Evolutionary conservation across 2,888 invertebrate genomes (phyloP).

Genomic region (Phortica magna): DNA sequence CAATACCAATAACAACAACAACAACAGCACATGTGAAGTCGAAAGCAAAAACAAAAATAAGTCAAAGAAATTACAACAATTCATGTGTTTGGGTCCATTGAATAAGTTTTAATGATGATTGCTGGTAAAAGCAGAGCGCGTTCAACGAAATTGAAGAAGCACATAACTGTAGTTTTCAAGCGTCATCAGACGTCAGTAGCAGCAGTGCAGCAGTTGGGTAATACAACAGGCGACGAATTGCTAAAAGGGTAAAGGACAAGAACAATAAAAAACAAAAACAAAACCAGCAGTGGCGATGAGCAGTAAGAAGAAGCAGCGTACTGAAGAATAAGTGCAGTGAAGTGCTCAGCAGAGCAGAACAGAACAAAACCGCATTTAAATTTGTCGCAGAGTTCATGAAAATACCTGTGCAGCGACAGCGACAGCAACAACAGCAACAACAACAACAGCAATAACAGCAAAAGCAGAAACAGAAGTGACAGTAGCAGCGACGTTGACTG

Average conservation of each 20-base stretch:
- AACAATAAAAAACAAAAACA: slow-evolving; percentile 24
- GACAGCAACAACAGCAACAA: slow-evolving; percentile 28
- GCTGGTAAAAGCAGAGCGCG: slow-evolving; percentile 62
- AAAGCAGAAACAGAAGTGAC: background rate
- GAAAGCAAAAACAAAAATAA: slow-evolving; percentile 13
- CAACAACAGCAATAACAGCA: slow-evolving; percentile 41
- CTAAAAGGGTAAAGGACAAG: slow-evolving; percentile 26
- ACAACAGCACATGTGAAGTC: slow-evolving; percentile 2
- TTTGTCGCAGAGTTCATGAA: slow-evolving; percentile 63
- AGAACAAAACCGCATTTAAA: slow-evolving; percentile 65
- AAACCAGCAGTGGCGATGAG: slow-evolving; percentile 8
- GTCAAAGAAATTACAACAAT: slow-evolving; percentile 28
- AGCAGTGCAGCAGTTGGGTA: background rate
- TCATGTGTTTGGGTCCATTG: slow-evolving; percentile 55
- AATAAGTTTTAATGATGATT: slow-evolving; percentile 74
- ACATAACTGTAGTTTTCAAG: background rate
- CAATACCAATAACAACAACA: slow-evolving; percentile 10
- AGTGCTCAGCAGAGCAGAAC: background rate
- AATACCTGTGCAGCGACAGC: slow-evolving; percentile 43
- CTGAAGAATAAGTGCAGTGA: slow-evolving; percentile 20
- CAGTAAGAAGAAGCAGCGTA: slow-evolving; percentile 1
- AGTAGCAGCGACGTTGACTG: slow-evolving; percentile 43
- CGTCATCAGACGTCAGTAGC: background rate
- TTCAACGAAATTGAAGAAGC: background rate
- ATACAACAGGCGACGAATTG: background rate